These are phyloP conservation scores for Novumbra hubbsi DNA, from an alignment of 2,797 vertebrate species.

Conservation along the genomic window DNA sequence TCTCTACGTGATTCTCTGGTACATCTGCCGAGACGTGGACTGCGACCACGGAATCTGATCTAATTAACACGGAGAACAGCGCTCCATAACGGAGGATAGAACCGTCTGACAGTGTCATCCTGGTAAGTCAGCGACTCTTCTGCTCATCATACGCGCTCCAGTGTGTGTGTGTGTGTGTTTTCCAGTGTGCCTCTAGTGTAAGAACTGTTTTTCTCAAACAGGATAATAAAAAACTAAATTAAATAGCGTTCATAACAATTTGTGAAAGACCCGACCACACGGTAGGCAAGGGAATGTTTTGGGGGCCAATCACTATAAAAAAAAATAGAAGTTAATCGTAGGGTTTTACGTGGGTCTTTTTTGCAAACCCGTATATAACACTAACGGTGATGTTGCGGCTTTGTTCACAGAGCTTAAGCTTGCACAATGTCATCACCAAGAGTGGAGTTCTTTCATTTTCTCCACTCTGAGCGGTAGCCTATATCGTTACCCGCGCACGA, in stretches of 20 bases:
- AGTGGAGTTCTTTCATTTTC: neutral
- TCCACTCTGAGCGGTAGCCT: neutral
- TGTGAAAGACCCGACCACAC: neutral
- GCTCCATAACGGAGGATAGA: constrained; percentile 38
- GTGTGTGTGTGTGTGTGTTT: constrained; percentile 11
- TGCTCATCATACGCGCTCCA: neutral
- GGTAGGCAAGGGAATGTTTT: neutral
- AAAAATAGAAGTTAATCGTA: neutral
- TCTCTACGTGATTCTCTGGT: constrained; percentile 98
- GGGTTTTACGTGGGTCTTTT: neutral
- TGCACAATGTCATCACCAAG: constrained; percentile 59
- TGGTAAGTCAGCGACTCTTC: constrained; percentile 72
- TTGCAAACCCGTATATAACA: neutral
- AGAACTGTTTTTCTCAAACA: neutral
- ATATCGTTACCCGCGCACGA: neutral
- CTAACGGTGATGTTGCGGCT: neutral
- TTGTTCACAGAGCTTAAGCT: constrained; percentile 38
- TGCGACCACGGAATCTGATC: constrained; percentile 95
- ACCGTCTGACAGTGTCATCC: constrained; percentile 72
- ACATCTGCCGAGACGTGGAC: constrained; percentile 98
- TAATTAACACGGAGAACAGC: constrained; percentile 32
- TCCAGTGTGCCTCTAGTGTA: neutral
- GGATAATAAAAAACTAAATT: neutral
- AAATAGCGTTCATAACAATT: neutral
- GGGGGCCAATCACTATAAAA: neutral